Conservation (phyloP, 1,140 invertebrate genomes). For the Eciton burchellii region DNA sequence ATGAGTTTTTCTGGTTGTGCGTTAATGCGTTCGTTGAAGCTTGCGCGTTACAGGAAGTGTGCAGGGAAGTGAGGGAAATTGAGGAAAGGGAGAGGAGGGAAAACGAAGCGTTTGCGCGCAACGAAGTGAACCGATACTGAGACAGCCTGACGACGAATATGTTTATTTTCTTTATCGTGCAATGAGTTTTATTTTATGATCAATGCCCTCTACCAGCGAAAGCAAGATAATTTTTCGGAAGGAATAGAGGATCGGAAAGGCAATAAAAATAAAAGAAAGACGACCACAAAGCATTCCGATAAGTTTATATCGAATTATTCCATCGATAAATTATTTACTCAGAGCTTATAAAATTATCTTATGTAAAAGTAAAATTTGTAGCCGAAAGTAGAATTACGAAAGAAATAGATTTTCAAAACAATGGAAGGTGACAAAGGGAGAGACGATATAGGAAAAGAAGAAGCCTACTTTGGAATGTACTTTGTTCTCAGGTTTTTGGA, state of each 20-base stretch:
- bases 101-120: not conserved
- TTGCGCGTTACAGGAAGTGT: not conserved
- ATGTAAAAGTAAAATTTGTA: not conserved
- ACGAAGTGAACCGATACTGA: not conserved
- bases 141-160: conserved; percentile 6
- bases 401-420: no score
- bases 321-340: not conserved
- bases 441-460: no score
- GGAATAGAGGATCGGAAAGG: not conserved
- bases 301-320: not conserved
- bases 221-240: not conserved
- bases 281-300: not conserved
- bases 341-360: not conserved
- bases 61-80: not conserved
- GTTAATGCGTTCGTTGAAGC: not conserved
- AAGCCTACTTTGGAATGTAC: no score
- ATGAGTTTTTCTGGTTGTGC: not conserved
- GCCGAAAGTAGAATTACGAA: no score
- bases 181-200: not conserved
- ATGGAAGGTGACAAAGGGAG: no score
- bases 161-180: conserved; percentile 10
- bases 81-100: not conserved
- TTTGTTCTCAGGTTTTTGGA: no score
- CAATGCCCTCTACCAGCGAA: not conserved
- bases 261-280: not conserved